Conservation (phyloP, 1,140 invertebrate species). For the Vollenhovia emeryi region DNA sequence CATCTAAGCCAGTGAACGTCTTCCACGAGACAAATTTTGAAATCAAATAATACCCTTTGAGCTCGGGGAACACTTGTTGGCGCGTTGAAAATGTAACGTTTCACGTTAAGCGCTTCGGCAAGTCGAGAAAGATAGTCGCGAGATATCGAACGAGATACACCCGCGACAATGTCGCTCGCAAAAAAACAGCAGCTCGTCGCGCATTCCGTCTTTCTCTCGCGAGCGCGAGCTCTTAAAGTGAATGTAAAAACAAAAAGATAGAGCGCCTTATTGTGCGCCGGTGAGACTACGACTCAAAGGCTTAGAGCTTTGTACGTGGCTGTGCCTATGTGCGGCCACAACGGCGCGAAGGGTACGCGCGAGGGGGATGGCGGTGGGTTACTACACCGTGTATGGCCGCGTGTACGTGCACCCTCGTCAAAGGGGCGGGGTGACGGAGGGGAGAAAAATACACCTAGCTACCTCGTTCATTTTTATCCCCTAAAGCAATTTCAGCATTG, state of each 20-base stretch:
- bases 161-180: neutral
- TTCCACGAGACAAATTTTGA: neutral
- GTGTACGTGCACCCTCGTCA: slow-evolving; percentile 73
- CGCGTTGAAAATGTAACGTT: neutral
- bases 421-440: slow-evolving; percentile 77
- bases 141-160: slow-evolving; percentile 20
- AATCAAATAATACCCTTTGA: neutral
- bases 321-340: slow-evolving; percentile 76
- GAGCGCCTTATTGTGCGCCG: slow-evolving; percentile 84
- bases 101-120: neutral
- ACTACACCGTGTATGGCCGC: slow-evolving; percentile 78
- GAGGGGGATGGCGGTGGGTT: slow-evolving; percentile 78
- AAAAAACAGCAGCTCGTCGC: slow-evolving; percentile 27
- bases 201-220: neutral
- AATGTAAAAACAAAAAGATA: slow-evolving; percentile 80
- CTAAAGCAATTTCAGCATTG: slow-evolving; percentile 87
- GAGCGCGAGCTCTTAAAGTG: slow-evolving; percentile 61
- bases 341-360: slow-evolving; percentile 68
- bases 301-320: slow-evolving; percentile 84
- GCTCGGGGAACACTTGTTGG: neutral
- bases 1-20: neutral
- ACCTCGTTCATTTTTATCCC: slow-evolving; percentile 86
- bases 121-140: neutral
- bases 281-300: slow-evolving; percentile 85
- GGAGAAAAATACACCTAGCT: slow-evolving; percentile 85